Base-by-base conservation (phyloP, 2,797 vertebrate genomes). In the Antennarius maculatus region DNA sequence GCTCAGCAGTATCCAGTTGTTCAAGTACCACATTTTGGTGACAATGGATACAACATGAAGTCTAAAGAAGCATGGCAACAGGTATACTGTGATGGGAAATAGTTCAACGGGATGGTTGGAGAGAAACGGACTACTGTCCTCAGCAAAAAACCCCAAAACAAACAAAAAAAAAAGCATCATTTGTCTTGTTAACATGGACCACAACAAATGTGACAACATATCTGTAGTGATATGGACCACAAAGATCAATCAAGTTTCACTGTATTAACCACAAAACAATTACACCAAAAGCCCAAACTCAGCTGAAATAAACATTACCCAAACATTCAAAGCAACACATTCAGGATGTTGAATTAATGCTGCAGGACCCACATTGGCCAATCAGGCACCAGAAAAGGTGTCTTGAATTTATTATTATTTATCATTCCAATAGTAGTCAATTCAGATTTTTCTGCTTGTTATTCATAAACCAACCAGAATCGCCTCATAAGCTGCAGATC, bases 1-100 rank as follows among this genome's bases (percentile, higher is more conserved):
- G 61, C 66, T 76, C 64, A 77, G 84, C 12, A 16, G 66, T 52
- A 68, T 66, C 82, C 77, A 80, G 59, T 28, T 48, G 64, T 59
- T 61, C 49, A 34, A 54, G 66, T 46, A 27, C 71, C 76, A 77
- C 70, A 74, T 37, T 57, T 54, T 34, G 59, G 23, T 1, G 48
- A 1, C 23, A 23, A 23, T 23, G 23, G 23, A 23, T 23, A 23
- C 23, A 23, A 23, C 23, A 23, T 23, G 23, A 23, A 23, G 23
- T 23, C 23, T 23, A 23, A 23, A 34, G 71, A 57, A 50, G 65
- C 39, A 11, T 28, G 69, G 45, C 61, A 81, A 82, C 78, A 79
- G 76, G 66, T 86, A 83, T 80, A 84, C 79, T 66, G 67, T 2
- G 1, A 29, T 3, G 56, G 70, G 53, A 77, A 79, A 81, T 68